Conservation (phyloP, 2,113 vertebrate species). For the Anseranas semipalmata region DNA sequence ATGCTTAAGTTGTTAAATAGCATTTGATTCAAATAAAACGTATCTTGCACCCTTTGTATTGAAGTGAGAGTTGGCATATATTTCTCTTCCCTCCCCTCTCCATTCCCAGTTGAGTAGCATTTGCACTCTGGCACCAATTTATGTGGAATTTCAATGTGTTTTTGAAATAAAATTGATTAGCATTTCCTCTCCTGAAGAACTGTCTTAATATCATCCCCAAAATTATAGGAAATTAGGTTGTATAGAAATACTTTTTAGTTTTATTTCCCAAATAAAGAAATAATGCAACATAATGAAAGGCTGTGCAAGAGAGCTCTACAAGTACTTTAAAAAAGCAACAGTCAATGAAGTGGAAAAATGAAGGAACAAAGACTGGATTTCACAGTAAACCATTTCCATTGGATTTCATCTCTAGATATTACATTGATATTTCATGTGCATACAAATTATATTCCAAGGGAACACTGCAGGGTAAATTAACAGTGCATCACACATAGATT, state of each 20-base stretch:
- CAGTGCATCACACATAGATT: conserved; percentile 25
- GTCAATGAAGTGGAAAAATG: conserved; percentile 64
- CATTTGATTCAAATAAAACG: conserved; percentile 60
- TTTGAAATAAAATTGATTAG: conserved; percentile 43
- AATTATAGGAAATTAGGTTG: conserved; percentile 31
- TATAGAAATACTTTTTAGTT: conserved; percentile 44
- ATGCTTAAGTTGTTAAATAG: conserved; percentile 67
- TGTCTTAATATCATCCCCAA: not conserved
- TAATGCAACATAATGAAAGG: conserved; percentile 45
- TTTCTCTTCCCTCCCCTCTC: not conserved
- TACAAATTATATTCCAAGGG: conserved; percentile 61
- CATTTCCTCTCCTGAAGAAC: conserved; percentile 32
- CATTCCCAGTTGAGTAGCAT: conserved; percentile 18
- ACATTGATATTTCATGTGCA: conserved; percentile 57
- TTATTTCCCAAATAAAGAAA: conserved; percentile 64
- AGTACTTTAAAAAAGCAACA: conserved; percentile 54
- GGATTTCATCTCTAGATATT: conserved; percentile 57
- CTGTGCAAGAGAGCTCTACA: conserved; percentile 26
- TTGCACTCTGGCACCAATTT: conserved; percentile 36
- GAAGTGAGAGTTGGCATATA: not conserved
- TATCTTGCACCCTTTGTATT: conserved; percentile 51
- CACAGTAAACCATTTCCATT: conserved; percentile 60
- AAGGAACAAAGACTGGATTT: conserved; percentile 62
- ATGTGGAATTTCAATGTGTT: conserved; percentile 24
- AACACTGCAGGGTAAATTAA: conserved; percentile 35